Evolutionary conservation across 2,888 invertebrate species (phyloP).

Genomic region (Allophyes oxyacanthae): DNA sequence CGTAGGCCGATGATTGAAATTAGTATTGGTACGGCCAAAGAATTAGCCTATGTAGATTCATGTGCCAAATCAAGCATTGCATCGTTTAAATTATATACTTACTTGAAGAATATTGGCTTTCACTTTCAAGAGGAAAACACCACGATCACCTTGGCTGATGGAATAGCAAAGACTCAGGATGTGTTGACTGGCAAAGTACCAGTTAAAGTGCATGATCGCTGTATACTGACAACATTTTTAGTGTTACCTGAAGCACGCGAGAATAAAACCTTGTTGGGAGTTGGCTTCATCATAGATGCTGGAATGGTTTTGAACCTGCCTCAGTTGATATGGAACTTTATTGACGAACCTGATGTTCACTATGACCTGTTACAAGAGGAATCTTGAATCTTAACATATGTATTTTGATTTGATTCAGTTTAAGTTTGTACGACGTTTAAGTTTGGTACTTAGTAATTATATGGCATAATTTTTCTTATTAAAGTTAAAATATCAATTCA

Average conservation of each 20-base stretch:
- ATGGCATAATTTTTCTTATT: no score
- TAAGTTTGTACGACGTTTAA: no score
- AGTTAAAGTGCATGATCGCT: constrained; percentile 35
- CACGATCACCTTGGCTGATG: constrained; percentile 35
- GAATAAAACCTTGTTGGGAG: constrained; percentile 27
- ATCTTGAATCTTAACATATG: background rate
- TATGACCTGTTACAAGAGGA: constrained; percentile 30
- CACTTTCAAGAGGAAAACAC: constrained; percentile 29
- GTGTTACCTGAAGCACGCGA: constrained; percentile 32
- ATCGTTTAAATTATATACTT: constrained; percentile 31
- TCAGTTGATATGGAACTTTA: constrained; percentile 44
- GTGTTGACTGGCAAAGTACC: constrained; percentile 36
- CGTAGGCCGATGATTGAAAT: constrained; percentile 27
- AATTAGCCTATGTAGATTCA: constrained; percentile 28
- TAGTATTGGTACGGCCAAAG: constrained; percentile 33
- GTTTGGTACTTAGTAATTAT: no score
- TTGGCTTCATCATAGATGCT: constrained; percentile 40
- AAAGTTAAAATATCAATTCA: no score
- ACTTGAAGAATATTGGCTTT: constrained; percentile 37
- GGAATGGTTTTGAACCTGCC: constrained; percentile 55
- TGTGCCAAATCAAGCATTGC: constrained; percentile 26
- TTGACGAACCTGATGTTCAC: constrained; percentile 22
- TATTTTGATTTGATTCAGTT: background rate
- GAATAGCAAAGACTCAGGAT: constrained; percentile 21
- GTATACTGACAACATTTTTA: constrained; percentile 33